phyloP scores from a whole-genome alignment of 2,113 vertebrate genomes.

The Vimba vimba region DNA sequence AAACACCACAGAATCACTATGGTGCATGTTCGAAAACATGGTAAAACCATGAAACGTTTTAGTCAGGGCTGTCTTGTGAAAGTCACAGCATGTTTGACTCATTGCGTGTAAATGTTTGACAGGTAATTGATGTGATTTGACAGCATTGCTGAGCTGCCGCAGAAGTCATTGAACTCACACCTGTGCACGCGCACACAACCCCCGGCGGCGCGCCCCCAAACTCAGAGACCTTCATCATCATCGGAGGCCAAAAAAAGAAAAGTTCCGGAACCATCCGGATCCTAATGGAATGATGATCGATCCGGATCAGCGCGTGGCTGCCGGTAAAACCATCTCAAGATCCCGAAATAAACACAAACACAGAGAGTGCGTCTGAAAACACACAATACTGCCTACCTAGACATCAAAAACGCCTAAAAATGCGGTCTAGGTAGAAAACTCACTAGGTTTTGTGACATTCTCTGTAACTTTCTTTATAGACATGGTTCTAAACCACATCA shows the following conservation, averaged over 20 bases:
- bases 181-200: background rate
- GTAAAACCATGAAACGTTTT: too few relatives aligned
- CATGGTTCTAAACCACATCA: background rate
- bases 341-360: conserved; percentile 9
- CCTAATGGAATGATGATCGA: background rate
- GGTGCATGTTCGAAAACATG: background rate
- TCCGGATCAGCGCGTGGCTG: background rate
- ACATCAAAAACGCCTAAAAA: background rate
- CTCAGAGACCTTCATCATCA: background rate
- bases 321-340: background rate
- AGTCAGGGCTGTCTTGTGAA: background rate
- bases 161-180: background rate
- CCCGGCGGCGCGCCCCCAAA: too few relatives aligned
- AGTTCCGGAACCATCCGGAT: background rate
- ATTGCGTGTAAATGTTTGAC: background rate
- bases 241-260: background rate
- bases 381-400: too few relatives aligned
- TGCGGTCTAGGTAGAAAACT: too few relatives aligned
- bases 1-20: background rate
- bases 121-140: background rate
- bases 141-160: background rate
- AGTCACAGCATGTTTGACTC: background rate
- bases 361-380: background rate
- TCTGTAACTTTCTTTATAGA: background rate
- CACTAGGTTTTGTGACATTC: background rate